Evolutionary conservation across 2,888 invertebrate genomes (phyloP), one percentile per base, ranked within the genome.

Genomic region (Hyppa rectilinea): DNA sequence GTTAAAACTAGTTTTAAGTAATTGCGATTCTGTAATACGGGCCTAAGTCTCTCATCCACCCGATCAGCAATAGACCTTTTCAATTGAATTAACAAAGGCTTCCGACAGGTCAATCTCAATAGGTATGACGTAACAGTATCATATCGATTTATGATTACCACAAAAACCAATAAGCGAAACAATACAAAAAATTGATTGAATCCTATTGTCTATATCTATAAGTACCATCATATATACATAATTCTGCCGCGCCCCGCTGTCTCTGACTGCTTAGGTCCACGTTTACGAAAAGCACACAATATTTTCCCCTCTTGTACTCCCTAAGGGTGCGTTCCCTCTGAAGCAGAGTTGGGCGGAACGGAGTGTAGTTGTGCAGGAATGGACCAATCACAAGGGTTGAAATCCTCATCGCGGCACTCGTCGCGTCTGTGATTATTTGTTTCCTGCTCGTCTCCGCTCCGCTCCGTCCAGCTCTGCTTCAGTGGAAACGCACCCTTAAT

Each of bases 141-240:
- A 31, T 23, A 26, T 34, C 45, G 10, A 69, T 47, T 47, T 31
- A 47, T 38, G 31, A n/a, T 38, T 5, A 70, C 7, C 55, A 47
- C n/a, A 45, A 69, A 69, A 68, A 67, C n/a, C 10, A 53, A 38
- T 38, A 49, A 50, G 7, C 34, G 50, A 6, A 47, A 31, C 43
- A 31, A 31, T 40, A 34, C 26, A 75, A 65, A 53, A 71, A 71
- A 49, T 55, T 4, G 26, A 71, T 71, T 75, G 47, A 38, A 66
- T 56, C 17, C 56, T 65, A 50, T 66, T 66, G 45, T 55, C 47
- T 75, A 40, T 74, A 40, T 55, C 47, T 75, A 40, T 74, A 40
- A 23, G 53, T 58, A 34, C 43, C 20, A 2, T 49, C n/a, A n/a
- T 17, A 3, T 29, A 49, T 45, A 52, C 31, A 38, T 26, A 36